Conservation (phyloP, 2,797 vertebrate species). For the Arrhamphus sclerolepis region DNA sequence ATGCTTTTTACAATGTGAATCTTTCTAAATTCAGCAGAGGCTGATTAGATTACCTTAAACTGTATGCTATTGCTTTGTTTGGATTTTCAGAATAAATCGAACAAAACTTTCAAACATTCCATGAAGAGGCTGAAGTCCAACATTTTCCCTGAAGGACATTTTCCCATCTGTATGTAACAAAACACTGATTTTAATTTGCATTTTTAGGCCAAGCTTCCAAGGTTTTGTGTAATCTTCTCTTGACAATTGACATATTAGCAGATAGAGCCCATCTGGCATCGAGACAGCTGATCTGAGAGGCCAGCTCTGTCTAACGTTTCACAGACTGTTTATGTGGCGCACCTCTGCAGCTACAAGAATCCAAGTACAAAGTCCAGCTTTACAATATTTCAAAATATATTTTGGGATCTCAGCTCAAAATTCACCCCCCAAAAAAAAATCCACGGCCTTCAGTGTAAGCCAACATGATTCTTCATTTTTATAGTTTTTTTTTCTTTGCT, state of each 20-base stretch:
- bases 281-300: conserved; percentile 21
- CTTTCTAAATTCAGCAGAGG: not conserved
- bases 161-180: conserved; percentile 16
- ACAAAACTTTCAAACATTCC: conserved; percentile 11
- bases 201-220: conserved; percentile 17
- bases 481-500: too few relatives aligned
- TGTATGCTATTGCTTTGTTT: not conserved
- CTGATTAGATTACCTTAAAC: not conserved
- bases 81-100: conserved; percentile 11
- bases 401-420: not conserved
- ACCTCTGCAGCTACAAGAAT: conserved; percentile 14
- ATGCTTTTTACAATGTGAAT: not conserved
- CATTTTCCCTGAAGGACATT: conserved; percentile 5
- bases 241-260: conserved; percentile 23
- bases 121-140: conserved; percentile 3
- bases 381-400: conserved; percentile 6
- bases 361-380: conserved; percentile 30
- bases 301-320: conserved; percentile 29
- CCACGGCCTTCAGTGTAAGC: too few relatives aligned
- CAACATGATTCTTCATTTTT: too few relatives aligned
- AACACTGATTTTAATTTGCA: conserved; percentile 17
- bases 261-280: conserved; percentile 17
- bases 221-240: conserved; percentile 28
- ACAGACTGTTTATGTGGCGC: conserved; percentile 34
- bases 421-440: too few relatives aligned